Conservation (phyloP, 2,113 vertebrate genomes). For the Epinephelus cyanopodus region DNA sequence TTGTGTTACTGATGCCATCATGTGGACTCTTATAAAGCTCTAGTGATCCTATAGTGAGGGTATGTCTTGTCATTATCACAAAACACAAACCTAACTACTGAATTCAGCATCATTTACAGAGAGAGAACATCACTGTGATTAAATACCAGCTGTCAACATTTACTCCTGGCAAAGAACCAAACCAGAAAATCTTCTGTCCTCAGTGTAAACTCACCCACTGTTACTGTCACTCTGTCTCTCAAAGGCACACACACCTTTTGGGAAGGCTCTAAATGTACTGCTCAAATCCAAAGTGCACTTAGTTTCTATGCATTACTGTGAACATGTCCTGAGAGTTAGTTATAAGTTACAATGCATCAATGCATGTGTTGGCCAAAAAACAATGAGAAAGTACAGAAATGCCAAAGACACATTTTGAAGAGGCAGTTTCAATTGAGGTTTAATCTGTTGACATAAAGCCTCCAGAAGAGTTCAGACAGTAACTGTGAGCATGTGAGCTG, state of each 20-base stretch:
- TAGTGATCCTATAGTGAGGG: not conserved
- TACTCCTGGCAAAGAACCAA: constrained; percentile 29
- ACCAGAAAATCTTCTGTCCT: constrained; percentile 4
- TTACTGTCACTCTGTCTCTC: not conserved
- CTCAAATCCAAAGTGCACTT: too few species aligned
- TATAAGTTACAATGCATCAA: too few species aligned
- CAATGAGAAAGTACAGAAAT: too few species aligned
- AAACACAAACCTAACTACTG: not conserved
- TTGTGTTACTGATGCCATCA: constrained; percentile 77
- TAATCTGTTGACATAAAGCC: too few species aligned
- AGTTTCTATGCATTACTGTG: too few species aligned
- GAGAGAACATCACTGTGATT: constrained; percentile 21
- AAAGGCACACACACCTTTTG: not conserved
- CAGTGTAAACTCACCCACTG: not conserved
- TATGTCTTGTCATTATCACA: not conserved
- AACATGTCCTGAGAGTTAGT: too few species aligned
- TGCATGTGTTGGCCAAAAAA: too few species aligned
- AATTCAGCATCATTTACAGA: not conserved
- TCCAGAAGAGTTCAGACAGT: too few species aligned
- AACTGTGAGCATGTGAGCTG: too few species aligned
- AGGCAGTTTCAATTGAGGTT: too few species aligned
- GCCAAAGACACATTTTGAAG: too few species aligned
- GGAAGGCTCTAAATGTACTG: too few species aligned
- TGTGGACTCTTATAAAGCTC: constrained; percentile 65
- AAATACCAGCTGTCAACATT: constrained; percentile 3